These are phyloP conservation scores for Amiota minor DNA, from an alignment of 2,888 invertebrate genomes.

Conservation along the genomic window DNA sequence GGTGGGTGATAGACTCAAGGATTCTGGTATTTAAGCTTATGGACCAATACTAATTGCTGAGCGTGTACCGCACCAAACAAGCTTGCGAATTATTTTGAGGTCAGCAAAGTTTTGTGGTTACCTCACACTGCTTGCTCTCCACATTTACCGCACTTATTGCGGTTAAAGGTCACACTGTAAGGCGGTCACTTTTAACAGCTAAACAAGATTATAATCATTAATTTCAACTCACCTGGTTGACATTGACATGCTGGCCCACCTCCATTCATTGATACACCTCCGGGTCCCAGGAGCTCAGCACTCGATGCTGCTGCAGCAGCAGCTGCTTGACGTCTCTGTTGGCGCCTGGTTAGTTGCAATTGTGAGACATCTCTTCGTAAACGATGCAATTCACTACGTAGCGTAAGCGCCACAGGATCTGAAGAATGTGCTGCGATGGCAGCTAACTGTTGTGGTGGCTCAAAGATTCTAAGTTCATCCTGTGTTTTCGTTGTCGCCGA, in stretches of 20 bases:
- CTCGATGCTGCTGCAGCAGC: constrained; percentile 52
- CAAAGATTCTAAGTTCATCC: constrained; percentile 14
- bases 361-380: constrained; percentile 73
- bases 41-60: constrained; percentile 20
- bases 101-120: constrained; percentile 34
- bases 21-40: not conserved
- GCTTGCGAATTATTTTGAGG: constrained; percentile 43
- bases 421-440: constrained; percentile 38
- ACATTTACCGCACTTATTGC: constrained; percentile 22
- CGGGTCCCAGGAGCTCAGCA: constrained; percentile 60
- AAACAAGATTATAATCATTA: not conserved
- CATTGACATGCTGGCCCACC: constrained; percentile 77
- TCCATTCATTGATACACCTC: constrained; percentile 53
- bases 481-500: constrained; percentile 34
- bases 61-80: constrained; percentile 51
- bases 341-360: constrained; percentile 70
- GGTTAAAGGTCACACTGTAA: constrained; percentile 7
- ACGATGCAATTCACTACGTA: constrained; percentile 72
- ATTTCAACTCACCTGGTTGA: constrained; percentile 79
- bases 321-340: constrained; percentile 70
- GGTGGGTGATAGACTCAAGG: constrained; percentile 7
- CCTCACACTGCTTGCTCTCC: not conserved
- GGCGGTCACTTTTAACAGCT: not conserved
- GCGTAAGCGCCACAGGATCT: constrained; percentile 63
- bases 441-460: constrained; percentile 33